Conservation (phyloP, 2,113 vertebrate species). For the Mobula birostris region DNA sequence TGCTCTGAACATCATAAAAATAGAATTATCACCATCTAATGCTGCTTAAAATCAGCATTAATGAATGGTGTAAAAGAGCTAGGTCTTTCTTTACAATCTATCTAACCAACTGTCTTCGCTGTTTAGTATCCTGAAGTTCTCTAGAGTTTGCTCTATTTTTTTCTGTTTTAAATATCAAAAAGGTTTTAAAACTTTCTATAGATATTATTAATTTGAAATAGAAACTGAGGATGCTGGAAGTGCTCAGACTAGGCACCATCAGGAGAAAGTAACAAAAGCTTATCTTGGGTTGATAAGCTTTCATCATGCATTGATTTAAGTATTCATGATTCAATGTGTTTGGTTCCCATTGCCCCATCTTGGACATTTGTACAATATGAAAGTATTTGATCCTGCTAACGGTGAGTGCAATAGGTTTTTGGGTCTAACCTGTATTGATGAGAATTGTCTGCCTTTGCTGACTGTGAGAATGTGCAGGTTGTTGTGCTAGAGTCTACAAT, state of each 20-base stretch:
- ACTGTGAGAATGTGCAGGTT: neutral
- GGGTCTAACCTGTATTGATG: neutral
- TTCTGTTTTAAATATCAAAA: neutral
- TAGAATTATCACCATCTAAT: neutral
- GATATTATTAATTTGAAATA: no score
- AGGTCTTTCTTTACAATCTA: neutral
- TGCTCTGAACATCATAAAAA: neutral
- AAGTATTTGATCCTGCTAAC: neutral
- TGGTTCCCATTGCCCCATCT: neutral
- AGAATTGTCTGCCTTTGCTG: neutral
- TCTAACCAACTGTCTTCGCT: neutral
- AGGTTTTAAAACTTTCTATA: no score
- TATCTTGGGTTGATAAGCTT: no score
- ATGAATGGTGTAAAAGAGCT: neutral
- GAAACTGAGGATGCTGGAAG: no score
- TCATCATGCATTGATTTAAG: neutral
- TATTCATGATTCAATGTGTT: neutral
- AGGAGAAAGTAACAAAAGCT: no score
- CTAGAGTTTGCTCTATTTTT: neutral
- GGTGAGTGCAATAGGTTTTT: neutral
- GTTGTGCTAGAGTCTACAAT: neutral
- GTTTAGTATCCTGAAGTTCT: neutral
- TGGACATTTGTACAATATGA: neutral
- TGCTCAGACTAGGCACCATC: no score
- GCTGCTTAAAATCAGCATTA: neutral